phyloP scores from a whole-genome alignment of 2,113 vertebrate species.

The Nerophis ophidion region DNA sequence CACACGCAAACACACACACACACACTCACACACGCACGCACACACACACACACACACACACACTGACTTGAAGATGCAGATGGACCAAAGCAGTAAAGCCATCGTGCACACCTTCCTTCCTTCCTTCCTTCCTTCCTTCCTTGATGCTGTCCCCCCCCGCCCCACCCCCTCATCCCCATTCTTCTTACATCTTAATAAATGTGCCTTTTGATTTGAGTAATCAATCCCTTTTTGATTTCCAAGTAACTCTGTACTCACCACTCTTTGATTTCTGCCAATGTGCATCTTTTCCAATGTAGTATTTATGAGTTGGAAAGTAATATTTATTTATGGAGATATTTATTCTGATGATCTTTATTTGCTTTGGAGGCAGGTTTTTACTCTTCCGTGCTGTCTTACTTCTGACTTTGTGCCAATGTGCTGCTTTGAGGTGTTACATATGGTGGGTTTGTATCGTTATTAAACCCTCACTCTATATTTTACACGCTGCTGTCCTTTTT shows the following conservation, averaged over 20 bases:
- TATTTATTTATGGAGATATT: slow-evolving; percentile 80
- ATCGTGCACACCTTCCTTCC: slow-evolving; percentile 58
- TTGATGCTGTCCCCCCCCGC: slow-evolving; percentile 50
- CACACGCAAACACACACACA: slow-evolving; percentile 8
- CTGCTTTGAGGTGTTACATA: slow-evolving; percentile 81
- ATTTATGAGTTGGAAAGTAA: slow-evolving; percentile 76
- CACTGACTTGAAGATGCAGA: slow-evolving; percentile 52
- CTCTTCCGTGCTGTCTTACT: slow-evolving; percentile 77
- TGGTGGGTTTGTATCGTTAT: slow-evolving; percentile 80
- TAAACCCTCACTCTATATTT: slow-evolving; percentile 82
- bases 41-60: slow-evolving; percentile 14
- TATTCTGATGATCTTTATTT: slow-evolving; percentile 70
- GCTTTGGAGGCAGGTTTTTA: slow-evolving; percentile 70
- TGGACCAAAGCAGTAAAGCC: slow-evolving; percentile 56
- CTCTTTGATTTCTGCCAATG: slow-evolving; percentile 72
- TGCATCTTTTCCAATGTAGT: slow-evolving; percentile 76
- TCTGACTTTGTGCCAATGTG: slow-evolving; percentile 80
- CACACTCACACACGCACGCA: slow-evolving; percentile 13
- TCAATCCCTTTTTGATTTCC: slow-evolving; percentile 74
- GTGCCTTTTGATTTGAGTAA: slow-evolving; percentile 82
- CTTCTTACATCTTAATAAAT: slow-evolving; percentile 80
- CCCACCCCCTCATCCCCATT: slow-evolving; percentile 30
- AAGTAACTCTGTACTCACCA: slow-evolving; percentile 75
- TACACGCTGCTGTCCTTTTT: slow-evolving; percentile 26
- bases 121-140: slow-evolving; percentile 51